Base-by-base conservation (phyloP, 2,113 vertebrate species). In the Thunnus maccoyii region DNA sequence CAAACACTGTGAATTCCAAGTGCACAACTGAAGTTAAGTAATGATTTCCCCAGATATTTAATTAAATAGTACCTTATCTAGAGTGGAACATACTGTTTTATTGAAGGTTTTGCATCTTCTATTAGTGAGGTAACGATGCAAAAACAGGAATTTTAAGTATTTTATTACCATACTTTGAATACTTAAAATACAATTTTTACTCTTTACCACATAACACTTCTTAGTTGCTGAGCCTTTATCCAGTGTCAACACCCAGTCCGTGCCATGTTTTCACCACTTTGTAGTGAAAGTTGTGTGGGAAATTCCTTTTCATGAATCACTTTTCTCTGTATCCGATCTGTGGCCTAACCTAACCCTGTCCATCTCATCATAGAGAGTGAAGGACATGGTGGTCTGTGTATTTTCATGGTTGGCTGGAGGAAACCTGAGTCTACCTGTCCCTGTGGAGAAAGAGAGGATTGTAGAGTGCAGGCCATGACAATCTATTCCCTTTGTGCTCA, bases 391-490 rank as follows among this genome's bases (percentile, higher is more conserved):
- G 84, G 80, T 86, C 78, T 84, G 84, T 90, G 83, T 90, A 86
- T 91, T 87, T 89, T 92, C 86, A 91, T 65, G 89, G 83, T 88
- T 90, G 91, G 86, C 86, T 88, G 82, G 60, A 58, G 78, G 77
- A 83, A 91, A 89, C 85, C 85, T 13, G 78, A 91, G 85, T 90
- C 79, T 86, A 85, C 82, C 74, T 84, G 83, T 92, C 92, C 91
- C 92, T 80, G 79, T 48, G 83, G 90, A 90, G 78, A 65, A 76
- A 84, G 73, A 89, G 62, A 84, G 79, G 79, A 84, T 82, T 90
- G 88, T 83, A 76, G 84, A 83, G 88, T 61, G 87, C 68, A 77
- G 83, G 78, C 85, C 91, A 65, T 90, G 89, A 88, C 93, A 87
- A 79, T 84, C 85, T 90, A 57, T 88, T 86, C 85, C 93, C 90